Evolutionary conservation across 2,113 vertebrate species (phyloP).

Genomic region (Cygnus atratus): DNA sequence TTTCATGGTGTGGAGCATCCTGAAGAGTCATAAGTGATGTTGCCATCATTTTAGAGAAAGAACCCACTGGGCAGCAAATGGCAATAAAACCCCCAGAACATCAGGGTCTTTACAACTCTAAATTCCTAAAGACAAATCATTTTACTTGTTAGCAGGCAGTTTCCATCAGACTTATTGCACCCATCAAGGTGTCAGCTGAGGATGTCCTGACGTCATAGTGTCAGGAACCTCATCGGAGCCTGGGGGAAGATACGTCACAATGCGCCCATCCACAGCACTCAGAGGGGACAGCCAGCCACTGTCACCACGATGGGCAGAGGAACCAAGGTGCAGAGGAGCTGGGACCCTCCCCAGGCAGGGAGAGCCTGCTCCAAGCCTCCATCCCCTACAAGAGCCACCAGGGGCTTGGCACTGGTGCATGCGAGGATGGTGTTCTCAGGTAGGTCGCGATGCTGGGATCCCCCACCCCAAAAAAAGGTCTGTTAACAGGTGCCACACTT

Average conservation of each 20-base stretch:
- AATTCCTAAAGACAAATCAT: neutral
- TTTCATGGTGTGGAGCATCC: neutral
- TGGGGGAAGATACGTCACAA: neutral
- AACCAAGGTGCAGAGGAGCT: neutral
- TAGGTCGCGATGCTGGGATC: neutral
- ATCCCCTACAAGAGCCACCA: fast-evolving
- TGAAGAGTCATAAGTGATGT: neutral
- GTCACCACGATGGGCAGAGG: neutral
- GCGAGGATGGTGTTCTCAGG: constrained; percentile 23
- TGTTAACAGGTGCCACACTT: fast-evolving
- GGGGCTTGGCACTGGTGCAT: neutral
- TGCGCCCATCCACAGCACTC: neutral
- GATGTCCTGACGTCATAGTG: too few relatives aligned
- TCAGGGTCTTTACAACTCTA: neutral
- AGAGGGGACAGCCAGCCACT: neutral
- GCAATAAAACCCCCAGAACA: neutral
- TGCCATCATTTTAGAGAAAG: neutral
- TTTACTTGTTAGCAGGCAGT: neutral
- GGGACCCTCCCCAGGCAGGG: neutral
- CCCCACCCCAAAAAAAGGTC: too few relatives aligned
- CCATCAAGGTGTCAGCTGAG: neutral
- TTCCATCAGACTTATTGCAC: neutral
- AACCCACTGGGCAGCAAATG: neutral
- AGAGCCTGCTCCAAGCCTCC: neutral
- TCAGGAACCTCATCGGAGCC: neutral